Evolutionary conservation across 2,888 invertebrate genomes (phyloP).

Genomic region (Hymenopus coronatus): DNA sequence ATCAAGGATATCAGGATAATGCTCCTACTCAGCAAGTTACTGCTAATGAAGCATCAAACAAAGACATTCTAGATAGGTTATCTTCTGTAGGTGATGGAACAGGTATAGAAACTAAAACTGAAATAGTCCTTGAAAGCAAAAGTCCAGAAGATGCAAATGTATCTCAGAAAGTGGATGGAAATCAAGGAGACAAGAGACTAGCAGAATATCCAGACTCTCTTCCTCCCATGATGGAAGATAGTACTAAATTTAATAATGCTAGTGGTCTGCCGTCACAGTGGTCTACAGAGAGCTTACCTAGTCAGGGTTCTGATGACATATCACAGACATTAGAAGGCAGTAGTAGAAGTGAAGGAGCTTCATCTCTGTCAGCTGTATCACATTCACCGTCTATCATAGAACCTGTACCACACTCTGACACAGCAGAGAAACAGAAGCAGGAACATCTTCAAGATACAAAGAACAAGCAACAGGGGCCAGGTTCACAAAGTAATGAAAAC

Average conservation of each 20-base stretch:
- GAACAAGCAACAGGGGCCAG: not conserved
- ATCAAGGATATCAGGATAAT: not conserved
- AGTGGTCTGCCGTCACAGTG: slow-evolving; percentile 52
- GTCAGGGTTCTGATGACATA: slow-evolving; percentile 64
- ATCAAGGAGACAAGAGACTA: not conserved
- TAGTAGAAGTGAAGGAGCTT: not conserved
- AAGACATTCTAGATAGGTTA: not conserved
- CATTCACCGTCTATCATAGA: not conserved
- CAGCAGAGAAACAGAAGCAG: not conserved
- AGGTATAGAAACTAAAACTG: not conserved
- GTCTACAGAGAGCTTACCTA: slow-evolving; percentile 65
- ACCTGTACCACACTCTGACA: not conserved
- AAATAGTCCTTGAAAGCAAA: not conserved
- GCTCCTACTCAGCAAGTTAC: not conserved
- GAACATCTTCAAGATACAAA: not conserved
- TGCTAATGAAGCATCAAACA: not conserved
- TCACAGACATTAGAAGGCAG: slow-evolving; percentile 46
- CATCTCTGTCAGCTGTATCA: not conserved
- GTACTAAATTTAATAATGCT: slow-evolving; percentile 40
- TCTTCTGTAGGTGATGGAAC: not conserved
- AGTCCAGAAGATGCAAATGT: not conserved
- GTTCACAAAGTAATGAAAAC: not conserved
- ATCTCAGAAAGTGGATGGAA: not conserved
- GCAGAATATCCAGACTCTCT: not conserved
- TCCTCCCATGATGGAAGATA: not conserved